Percentiles rank a stretch among this genome's conserved stretches.
Evolutionary conservation across 2,113 vertebrate species (phyloP).

Genomic region (Jacana jacana): DNA sequence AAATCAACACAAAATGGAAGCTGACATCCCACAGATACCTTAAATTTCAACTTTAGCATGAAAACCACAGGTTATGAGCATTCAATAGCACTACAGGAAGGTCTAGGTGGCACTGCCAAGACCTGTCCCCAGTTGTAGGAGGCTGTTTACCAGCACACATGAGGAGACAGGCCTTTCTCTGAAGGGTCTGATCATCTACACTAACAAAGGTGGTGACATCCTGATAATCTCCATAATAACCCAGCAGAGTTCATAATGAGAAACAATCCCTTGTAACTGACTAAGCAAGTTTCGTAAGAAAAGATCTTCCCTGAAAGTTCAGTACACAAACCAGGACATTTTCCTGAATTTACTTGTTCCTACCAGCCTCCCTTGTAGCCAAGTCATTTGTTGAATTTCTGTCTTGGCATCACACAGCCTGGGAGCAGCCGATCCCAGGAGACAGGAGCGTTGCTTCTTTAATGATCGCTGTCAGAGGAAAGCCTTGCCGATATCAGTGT

Average conservation of each 20-base stretch:
- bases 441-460: not conserved
- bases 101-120: not conserved
- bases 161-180: not conserved
- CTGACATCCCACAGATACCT: not conserved
- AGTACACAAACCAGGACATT: not conserved
- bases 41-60: not conserved
- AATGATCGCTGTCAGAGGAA: not conserved
- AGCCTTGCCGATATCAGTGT: not conserved
- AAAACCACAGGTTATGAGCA: not conserved
- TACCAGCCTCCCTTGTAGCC: not conserved
- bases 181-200: not conserved
- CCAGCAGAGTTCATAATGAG: not conserved
- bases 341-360: not conserved
- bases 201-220: not conserved
- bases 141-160: not conserved
- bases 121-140: not conserved
- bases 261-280: not conserved
- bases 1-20: constrained; percentile 16
- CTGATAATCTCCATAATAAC: not conserved
- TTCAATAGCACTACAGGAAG: not conserved
- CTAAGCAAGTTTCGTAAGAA: not conserved
- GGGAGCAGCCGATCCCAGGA: not conserved
- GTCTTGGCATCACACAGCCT: not conserved
- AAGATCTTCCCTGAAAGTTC: not conserved
- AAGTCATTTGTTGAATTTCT: not conserved